phyloP scores from a whole-genome alignment of 2,113 vertebrate species.

The Climacteris rufus region DNA sequence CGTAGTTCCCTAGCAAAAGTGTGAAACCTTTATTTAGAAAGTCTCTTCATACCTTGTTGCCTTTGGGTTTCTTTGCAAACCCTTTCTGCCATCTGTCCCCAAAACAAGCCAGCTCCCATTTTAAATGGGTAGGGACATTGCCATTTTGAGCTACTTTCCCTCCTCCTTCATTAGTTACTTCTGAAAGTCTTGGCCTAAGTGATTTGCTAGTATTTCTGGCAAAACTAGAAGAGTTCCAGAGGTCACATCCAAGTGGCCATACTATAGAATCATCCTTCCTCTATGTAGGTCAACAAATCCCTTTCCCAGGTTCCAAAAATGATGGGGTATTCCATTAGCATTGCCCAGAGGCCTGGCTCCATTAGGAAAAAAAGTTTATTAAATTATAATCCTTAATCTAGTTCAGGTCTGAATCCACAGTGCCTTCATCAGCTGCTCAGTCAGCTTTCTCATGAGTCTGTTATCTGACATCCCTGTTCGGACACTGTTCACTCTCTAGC shows the following conservation, averaged over 20 bases:
- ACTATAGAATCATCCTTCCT: neutral
- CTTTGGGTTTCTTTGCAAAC: neutral
- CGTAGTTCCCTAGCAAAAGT: neutral
- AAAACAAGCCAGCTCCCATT: neutral
- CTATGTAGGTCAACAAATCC: neutral
- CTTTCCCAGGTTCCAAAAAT: neutral
- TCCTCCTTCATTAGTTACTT: neutral
- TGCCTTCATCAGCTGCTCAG: neutral
- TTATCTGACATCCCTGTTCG: neutral
- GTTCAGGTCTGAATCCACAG: neutral
- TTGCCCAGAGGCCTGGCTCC: neutral
- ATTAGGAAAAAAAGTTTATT: neutral
- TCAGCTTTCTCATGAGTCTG: neutral
- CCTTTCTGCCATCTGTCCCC: neutral
- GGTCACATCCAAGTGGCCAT: neutral
- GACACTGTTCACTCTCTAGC: neutral
- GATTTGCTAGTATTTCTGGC: neutral
- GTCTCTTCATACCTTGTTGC: neutral
- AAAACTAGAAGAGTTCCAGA: neutral
- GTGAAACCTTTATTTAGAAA: neutral
- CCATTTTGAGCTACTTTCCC: neutral
- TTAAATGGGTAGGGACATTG: neutral
- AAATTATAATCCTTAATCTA: neutral
- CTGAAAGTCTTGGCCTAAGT: neutral
- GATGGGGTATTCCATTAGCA: neutral